Evolutionary conservation across 2,888 invertebrate species (phyloP).

Genomic region (Nephrotoma flavescens): DNA sequence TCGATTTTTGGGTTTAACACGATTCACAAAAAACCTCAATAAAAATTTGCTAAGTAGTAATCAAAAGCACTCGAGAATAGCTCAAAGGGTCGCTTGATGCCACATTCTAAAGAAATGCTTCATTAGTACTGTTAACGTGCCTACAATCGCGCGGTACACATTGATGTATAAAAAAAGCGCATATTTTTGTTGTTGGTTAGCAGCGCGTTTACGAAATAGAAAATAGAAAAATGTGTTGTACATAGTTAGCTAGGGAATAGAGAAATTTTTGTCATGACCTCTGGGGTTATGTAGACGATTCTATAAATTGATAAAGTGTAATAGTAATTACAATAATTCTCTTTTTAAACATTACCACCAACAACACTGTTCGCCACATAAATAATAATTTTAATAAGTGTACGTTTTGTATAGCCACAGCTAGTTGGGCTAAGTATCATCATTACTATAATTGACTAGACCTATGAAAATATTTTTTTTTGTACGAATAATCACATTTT

Average conservation of each 20-base stretch:
- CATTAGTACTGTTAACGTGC: neutral
- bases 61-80: neutral
- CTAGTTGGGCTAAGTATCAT: neutral
- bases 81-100: neutral
- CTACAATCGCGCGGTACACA: neutral
- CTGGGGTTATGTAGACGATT: neutral
- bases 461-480: neutral
- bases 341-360: neutral
- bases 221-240: neutral
- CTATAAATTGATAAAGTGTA: neutral
- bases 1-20: neutral
- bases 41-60: neutral
- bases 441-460: neutral
- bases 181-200: neutral
- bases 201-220: neutral
- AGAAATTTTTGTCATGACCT: neutral
- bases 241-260: neutral
- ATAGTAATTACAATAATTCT: neutral
- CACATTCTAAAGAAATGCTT: neutral
- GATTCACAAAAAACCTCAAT: neutral
- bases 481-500: neutral
- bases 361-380: neutral
- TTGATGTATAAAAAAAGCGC: neutral
- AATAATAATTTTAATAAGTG: neutral
- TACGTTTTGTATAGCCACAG: neutral